phyloP scores from a whole-genome alignment of 2,113 vertebrate genomes.

The Miniopterus natalensis region DNA sequence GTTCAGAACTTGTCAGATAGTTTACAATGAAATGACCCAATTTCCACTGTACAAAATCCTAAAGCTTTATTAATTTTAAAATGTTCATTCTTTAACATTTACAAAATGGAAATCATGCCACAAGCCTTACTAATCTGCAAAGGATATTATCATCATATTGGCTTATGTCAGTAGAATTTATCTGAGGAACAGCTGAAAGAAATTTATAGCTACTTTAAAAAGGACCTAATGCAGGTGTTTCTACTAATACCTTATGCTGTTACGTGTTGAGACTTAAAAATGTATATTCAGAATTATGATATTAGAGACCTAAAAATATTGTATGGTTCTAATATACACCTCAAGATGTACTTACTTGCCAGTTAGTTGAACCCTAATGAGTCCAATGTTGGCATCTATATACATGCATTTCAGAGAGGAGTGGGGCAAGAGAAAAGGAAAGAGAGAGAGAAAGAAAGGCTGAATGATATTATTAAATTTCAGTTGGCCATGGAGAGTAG shows the following conservation, averaged over 20 bases:
- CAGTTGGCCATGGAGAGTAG: not conserved
- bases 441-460: not conserved
- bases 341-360: not conserved
- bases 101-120: conserved; percentile 74
- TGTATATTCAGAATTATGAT: not conserved
- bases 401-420: not conserved
- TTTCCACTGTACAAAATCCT: conserved; percentile 51
- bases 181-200: conserved; percentile 44
- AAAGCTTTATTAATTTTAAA: conserved; percentile 55
- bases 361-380: not conserved
- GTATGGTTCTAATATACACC: not conserved
- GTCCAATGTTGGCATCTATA: not conserved
- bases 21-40: conserved; percentile 58
- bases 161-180: conserved; percentile 41
- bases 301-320: not conserved
- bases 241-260: conserved; percentile 16
- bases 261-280: not conserved
- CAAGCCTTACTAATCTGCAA: conserved; percentile 70
- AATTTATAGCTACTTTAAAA: conserved; percentile 32
- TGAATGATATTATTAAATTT: conserved; percentile 38
- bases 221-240: conserved; percentile 56
- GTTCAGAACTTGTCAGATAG: conserved; percentile 66
- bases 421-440: not conserved
- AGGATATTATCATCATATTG: conserved; percentile 68
- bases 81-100: conserved; percentile 64